Evolutionary conservation across 35 echinoderm and acorn worm genomes (phyloP), one percentile per base, ranked within the genome.

Genomic region (Heliocidaris erythrogramma): DNA sequence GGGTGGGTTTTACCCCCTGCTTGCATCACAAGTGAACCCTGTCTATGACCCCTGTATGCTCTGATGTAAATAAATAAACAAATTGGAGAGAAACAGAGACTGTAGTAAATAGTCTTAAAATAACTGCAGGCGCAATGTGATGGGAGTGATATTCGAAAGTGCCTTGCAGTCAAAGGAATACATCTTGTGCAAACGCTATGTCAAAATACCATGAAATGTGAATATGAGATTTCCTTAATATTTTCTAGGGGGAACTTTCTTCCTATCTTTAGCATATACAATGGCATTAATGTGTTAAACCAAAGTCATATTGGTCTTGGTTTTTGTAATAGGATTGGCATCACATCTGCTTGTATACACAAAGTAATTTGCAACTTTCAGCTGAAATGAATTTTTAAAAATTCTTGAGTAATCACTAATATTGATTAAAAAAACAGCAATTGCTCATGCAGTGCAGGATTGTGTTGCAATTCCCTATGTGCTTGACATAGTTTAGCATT

Each of bases 51-150:
- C 49, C 50, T 49, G 91, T 59, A 50, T 59, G 47, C 91, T 50
- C 48, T 59, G 48, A 49, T 92, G 91, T 92, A 92, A 92, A 92
- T 92, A 92, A 92, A 92, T 92, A 92, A 92, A 92, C 91, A 92
- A 59, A 92, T 92, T 92, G 91, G 31, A 49, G 50, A 30, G 31
- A 92, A 92, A 92, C 50, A 92, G 47, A 92, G 91, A 92, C 91
- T 52, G 91, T 50, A 59, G 91, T 92, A 50, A 92, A 89, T 49
- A 92, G 47, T 50, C 48, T 92, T 92, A 50, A 92, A 92, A 92
- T 92, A 92, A n/a, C 91, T 92, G 49, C 91, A 92, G 91, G 91
- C 91, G 30, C 5, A 2, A 92, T 92, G 91, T 92, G n/a, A 59
- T 92, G 47, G 91, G 47, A 42, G 7, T 47, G 65, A 78, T 78